These are phyloP conservation scores for Triplophysa tibetana DNA, from an alignment of 2,113 vertebrate species.

Conservation along the genomic window DNA sequence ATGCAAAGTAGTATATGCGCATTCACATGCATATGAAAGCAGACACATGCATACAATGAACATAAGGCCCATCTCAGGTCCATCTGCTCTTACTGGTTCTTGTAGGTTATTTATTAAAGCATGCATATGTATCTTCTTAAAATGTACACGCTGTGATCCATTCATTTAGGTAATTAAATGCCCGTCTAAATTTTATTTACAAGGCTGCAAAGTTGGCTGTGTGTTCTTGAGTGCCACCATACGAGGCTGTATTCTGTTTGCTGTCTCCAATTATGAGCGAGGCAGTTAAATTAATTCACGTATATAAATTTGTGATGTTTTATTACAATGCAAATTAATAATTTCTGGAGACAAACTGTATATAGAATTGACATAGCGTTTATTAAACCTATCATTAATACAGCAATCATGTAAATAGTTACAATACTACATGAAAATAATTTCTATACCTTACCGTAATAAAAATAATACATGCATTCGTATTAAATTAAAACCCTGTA, in stretches of 20 bases:
- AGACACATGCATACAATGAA: neutral
- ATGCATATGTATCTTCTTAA: conserved; percentile 67
- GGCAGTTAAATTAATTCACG: neutral
- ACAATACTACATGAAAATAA: too few species aligned
- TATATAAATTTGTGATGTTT: neutral
- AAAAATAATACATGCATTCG: too few species aligned
- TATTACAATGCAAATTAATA: neutral
- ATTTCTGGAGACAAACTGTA: neutral
- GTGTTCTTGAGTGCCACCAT: neutral
- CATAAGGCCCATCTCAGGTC: conserved; percentile 43
- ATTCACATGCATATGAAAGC: neutral
- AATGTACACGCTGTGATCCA: conserved; percentile 63
- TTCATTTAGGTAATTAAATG: conserved; percentile 72
- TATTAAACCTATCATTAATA: too few species aligned
- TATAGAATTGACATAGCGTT: neutral
- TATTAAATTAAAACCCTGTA: too few species aligned
- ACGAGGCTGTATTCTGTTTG: conserved; percentile 43
- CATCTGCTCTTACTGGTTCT: conserved; percentile 55
- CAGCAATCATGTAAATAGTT: too few species aligned
- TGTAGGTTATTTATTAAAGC: conserved; percentile 59
- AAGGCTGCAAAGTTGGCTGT: conserved; percentile 56
- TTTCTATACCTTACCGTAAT: too few species aligned
- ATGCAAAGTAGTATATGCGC: conserved; percentile 36
- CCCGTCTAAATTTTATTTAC: conserved; percentile 63
- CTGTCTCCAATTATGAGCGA: conserved; percentile 29